Conservation (phyloP, 2,797 vertebrate genomes). For the Sebastes dallii region DNA sequence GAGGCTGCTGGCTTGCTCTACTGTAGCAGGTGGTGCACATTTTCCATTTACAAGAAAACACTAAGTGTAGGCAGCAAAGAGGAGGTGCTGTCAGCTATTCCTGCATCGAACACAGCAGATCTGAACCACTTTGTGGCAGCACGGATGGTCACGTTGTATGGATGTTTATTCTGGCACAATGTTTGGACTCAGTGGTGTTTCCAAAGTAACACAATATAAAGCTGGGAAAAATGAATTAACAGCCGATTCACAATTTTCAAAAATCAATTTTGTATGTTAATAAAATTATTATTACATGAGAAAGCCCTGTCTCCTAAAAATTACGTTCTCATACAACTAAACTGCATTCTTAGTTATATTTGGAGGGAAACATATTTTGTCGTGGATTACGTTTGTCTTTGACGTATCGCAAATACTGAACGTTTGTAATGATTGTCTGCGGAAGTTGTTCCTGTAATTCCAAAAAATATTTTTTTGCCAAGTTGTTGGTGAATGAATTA, state of each 20-base stretch:
- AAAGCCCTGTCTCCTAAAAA: not conserved
- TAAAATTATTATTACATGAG: not conserved
- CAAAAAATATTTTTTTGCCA: too few relatives aligned
- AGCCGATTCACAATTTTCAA: not conserved
- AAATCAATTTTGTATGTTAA: not conserved
- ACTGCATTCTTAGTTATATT: too few relatives aligned
- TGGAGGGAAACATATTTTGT: too few relatives aligned
- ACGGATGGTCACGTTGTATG: conserved; percentile 27
- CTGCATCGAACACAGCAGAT: conserved; percentile 44
- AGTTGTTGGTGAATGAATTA: too few relatives aligned
- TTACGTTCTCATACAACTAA: too few relatives aligned
- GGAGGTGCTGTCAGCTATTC: conserved; percentile 72
- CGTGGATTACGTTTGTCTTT: too few relatives aligned
- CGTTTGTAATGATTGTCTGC: too few relatives aligned
- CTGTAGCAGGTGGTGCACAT: conserved; percentile 75
- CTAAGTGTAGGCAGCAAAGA: conserved; percentile 71
- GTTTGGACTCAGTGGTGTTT: not conserved
- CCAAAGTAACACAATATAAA: conserved; percentile 4
- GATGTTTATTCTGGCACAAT: conserved; percentile 28
- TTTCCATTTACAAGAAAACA: conserved; percentile 75
- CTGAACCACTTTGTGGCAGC: conserved; percentile 46
- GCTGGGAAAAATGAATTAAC: not conserved
- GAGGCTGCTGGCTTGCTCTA: conserved; percentile 71
- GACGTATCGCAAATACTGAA: too few relatives aligned
- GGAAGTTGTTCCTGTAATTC: too few relatives aligned